These are phyloP conservation scores for Epinotia demarniana DNA, from an alignment of 2,888 invertebrate genomes.

Conservation along the genomic window DNA sequence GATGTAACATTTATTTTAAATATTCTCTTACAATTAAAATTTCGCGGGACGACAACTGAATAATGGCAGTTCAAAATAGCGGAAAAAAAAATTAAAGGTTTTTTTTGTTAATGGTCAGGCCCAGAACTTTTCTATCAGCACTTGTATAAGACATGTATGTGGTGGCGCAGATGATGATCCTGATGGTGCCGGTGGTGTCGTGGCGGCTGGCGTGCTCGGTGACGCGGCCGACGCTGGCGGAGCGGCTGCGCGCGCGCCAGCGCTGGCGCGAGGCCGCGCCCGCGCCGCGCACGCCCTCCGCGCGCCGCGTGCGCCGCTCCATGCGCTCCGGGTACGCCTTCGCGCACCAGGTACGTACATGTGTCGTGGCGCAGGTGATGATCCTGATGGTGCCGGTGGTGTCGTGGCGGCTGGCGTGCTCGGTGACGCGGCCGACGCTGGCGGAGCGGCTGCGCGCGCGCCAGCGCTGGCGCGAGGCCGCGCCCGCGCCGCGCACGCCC, in stretches of 20 bases:
- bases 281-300: slow-evolving; percentile 93
- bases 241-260: slow-evolving; percentile 93
- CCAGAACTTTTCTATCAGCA: too few relatives aligned
- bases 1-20: too few relatives aligned
- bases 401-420: slow-evolving; percentile 97
- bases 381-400: slow-evolving; percentile 96
- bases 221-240: slow-evolving; percentile 95
- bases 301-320: slow-evolving; percentile 94
- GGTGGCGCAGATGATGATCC: slow-evolving; percentile 85
- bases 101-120: too few relatives aligned
- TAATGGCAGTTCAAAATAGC: too few relatives aligned
- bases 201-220: slow-evolving; percentile 98
- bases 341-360: slow-evolving; percentile 89
- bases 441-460: slow-evolving; percentile 95
- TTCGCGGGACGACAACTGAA: fast-evolving
- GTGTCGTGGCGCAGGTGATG: slow-evolving; percentile 75
- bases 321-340: slow-evolving; percentile 98
- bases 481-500: slow-evolving; percentile 92
- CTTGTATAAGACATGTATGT: too few relatives aligned
- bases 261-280: slow-evolving; percentile 89
- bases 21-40: too few relatives aligned
- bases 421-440: slow-evolving; percentile 95
- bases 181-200: slow-evolving; percentile 96
- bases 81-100: too few relatives aligned
- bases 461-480: slow-evolving; percentile 88